These are phyloP conservation scores for Sardinella longiceps DNA, from an alignment of 2,797 vertebrate species.

Conservation along the genomic window DNA sequence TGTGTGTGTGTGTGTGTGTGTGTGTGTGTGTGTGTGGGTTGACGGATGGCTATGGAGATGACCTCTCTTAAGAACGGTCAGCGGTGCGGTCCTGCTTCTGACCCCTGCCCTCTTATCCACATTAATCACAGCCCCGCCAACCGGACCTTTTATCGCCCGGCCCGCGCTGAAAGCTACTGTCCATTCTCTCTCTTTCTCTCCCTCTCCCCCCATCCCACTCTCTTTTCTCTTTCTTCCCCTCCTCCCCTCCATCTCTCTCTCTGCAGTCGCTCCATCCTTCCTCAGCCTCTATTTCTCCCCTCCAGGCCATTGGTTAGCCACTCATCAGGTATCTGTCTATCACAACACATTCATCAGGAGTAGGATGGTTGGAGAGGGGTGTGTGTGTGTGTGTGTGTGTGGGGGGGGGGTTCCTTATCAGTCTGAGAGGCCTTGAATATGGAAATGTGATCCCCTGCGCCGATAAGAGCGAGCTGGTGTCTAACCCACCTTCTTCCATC, in stretches of 20 bases:
- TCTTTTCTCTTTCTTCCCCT: background rate
- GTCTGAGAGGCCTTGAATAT: constrained; percentile 88
- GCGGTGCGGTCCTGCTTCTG: constrained; percentile 77
- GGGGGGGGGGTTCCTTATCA: constrained; percentile 80
- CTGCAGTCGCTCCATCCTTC: background rate
- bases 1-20: constrained; percentile 1
- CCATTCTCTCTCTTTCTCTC: constrained; percentile 60
- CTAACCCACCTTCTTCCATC: constrained; percentile 84
- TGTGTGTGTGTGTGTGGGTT: constrained; percentile 55
- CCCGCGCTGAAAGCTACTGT: constrained; percentile 89
- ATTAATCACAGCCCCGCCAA: constrained; percentile 89
- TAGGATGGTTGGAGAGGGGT: constrained; percentile 52
- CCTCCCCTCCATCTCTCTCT: background rate
- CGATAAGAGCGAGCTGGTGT: constrained; percentile 82
- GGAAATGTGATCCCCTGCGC: constrained; percentile 97
- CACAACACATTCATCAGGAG: constrained; percentile 92
- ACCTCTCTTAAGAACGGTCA: constrained; percentile 89
- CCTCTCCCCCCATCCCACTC: constrained; percentile 58
- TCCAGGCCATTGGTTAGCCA: constrained; percentile 68
- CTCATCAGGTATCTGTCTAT: constrained; percentile 97
- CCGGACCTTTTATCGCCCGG: constrained; percentile 76
- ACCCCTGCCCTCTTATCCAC: constrained; percentile 91
- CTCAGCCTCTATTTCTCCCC: background rate
- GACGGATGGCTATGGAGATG: constrained; percentile 83
- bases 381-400: background rate